phyloP scores from a whole-genome alignment of 2,797 vertebrate species.

The Poeciliopsis paucimaculata region DNA sequence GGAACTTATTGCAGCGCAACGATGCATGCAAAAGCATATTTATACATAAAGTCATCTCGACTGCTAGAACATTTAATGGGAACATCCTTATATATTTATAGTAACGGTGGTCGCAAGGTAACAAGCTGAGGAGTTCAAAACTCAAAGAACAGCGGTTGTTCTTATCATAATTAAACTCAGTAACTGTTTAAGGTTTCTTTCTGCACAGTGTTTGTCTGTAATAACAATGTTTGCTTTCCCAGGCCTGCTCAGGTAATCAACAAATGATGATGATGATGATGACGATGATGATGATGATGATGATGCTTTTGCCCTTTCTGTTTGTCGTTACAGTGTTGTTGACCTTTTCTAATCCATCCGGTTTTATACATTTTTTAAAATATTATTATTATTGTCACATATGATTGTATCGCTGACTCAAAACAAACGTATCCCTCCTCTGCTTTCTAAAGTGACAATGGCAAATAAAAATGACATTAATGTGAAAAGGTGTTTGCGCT shows the following conservation, averaged over 20 bases:
- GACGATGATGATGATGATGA: constrained; percentile 56
- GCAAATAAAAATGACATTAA: constrained; percentile 65
- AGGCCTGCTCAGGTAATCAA: constrained; percentile 53
- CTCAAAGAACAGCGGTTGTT: neutral
- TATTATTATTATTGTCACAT: constrained; percentile 8
- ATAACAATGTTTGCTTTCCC: constrained; percentile 65
- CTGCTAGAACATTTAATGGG: constrained; percentile 1
- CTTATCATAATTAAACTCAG: neutral
- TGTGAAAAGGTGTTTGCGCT: constrained; percentile 65
- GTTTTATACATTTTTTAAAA: neutral
- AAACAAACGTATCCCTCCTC: constrained; percentile 53
- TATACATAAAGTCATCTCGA: neutral
- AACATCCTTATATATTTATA: neutral
- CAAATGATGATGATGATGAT: constrained; percentile 57
- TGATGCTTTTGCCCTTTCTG: constrained; percentile 46
- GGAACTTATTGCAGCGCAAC: neutral
- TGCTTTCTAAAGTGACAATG: constrained; percentile 38
- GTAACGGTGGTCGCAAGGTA: neutral
- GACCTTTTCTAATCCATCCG: constrained; percentile 55
- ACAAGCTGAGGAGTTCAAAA: neutral
- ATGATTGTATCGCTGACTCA: constrained; percentile 48
- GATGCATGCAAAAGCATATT: neutral
- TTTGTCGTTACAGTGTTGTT: constrained; percentile 45
- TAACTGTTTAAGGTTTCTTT: neutral
- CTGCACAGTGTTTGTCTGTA: constrained; percentile 24